A percentile compares a stretch with the other conserved stretches of the same genome.
These are phyloP conservation scores for Liparis tanakae DNA, from an alignment of 2,797 vertebrate genomes.

Conservation along the genomic window DNA sequence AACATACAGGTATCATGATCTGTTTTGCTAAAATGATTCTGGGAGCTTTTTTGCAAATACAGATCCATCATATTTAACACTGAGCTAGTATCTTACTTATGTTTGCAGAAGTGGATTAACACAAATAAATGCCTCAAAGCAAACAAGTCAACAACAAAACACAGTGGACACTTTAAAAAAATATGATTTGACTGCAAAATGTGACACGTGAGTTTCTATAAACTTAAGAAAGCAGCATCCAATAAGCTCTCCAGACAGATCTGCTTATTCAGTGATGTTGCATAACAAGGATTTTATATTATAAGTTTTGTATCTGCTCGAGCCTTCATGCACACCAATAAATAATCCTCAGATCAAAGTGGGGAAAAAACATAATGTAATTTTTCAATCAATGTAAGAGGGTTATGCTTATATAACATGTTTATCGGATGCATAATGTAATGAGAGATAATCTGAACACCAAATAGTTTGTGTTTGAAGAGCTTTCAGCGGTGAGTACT, in stretches of 20 bases:
- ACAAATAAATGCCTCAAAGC: not conserved
- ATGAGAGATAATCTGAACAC: not conserved
- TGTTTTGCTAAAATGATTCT: not conserved
- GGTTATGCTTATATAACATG: slow-evolving; percentile 53
- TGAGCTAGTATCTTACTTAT: not conserved
- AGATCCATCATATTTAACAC: slow-evolving; percentile 23
- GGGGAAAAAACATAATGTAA: slow-evolving; percentile 30
- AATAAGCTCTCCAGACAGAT: slow-evolving; percentile 14
- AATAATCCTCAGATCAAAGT: slow-evolving; percentile 70
- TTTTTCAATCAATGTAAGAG: slow-evolving; percentile 51
- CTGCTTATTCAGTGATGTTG: slow-evolving; percentile 56
- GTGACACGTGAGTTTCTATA: slow-evolving; percentile 3
- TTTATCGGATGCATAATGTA: slow-evolving; percentile 30
- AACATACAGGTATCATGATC: no score
- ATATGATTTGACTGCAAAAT: not conserved
- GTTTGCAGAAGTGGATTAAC: slow-evolving; percentile 9
- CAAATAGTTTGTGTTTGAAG: not conserved
- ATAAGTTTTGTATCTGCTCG: slow-evolving; percentile 57
- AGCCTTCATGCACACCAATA: slow-evolving; percentile 53
- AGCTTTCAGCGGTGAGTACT: not conserved
- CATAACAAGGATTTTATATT: slow-evolving; percentile 64
- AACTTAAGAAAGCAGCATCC: slow-evolving; percentile 29
- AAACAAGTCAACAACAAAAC: slow-evolving; percentile 4
- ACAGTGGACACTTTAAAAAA: not conserved
- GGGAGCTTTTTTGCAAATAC: slow-evolving; percentile 23